Percentiles rank a stretch among this genome's conserved stretches.
Evolutionary conservation across 1,140 invertebrate genomes (phyloP).

Genomic region (Stegodyphus dumicola): DNA sequence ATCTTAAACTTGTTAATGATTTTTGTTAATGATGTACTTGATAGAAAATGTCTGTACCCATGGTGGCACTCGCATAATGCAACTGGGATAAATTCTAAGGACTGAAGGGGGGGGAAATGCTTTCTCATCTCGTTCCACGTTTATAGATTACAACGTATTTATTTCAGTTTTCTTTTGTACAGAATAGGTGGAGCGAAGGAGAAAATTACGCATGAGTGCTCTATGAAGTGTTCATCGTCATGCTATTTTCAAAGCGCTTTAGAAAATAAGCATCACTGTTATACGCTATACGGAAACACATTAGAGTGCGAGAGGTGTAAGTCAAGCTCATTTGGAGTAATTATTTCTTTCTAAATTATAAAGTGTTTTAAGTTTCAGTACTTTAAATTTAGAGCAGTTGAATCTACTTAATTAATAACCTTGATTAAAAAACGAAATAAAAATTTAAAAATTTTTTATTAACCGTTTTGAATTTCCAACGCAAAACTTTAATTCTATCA

Average conservation of each 20-base stretch:
- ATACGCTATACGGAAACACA: neutral
- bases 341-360: too few species aligned
- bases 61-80: slow-evolving; percentile 8
- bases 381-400: too few species aligned
- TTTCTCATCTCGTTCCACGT: neutral
- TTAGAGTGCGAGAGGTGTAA: neutral
- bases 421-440: too few species aligned
- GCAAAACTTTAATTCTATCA: too few species aligned
- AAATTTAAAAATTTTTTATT: too few species aligned
- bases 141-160: slow-evolving; percentile 46
- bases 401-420: too few species aligned
- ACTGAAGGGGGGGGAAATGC: neutral
- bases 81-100: neutral
- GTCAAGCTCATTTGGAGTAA: too few species aligned
- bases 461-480: too few species aligned
- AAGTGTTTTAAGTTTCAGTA: too few species aligned
- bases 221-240: neutral
- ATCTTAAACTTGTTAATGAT: slow-evolving; percentile 50
- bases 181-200: slow-evolving; percentile 8
- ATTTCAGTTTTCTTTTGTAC: slow-evolving; percentile 42
- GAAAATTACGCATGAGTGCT: neutral
- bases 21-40: slow-evolving; percentile 55
- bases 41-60: slow-evolving; percentile 32
- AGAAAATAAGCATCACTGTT: too few species aligned
- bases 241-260: neutral